phyloP scores from a whole-genome alignment of 2,113 vertebrate species.

The Solea senegalensis region DNA sequence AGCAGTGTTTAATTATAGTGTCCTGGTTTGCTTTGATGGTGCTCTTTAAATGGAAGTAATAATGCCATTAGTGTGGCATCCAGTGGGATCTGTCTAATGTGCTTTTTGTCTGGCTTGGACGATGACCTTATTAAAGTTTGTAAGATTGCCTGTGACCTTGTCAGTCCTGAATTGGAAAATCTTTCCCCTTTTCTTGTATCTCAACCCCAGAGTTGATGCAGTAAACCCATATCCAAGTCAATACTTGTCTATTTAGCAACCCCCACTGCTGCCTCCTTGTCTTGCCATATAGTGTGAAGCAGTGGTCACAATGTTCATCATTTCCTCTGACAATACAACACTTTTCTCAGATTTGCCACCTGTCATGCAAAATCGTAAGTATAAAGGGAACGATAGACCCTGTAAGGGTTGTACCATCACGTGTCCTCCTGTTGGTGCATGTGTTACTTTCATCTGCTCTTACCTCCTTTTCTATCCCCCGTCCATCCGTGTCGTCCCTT shows the following conservation, averaged over 20 bases:
- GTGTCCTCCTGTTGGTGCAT: slow-evolving; percentile 9
- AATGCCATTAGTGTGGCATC: not conserved
- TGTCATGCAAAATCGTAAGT: slow-evolving; percentile 7
- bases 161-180: slow-evolving; percentile 16
- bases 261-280: slow-evolving; percentile 22
- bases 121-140: slow-evolving; percentile 28
- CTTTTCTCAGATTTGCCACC: slow-evolving; percentile 7
- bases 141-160: slow-evolving; percentile 21
- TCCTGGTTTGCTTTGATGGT: slow-evolving; percentile 7
- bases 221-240: slow-evolving; percentile 34
- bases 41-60: slow-evolving; percentile 1
- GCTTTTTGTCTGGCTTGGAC: slow-evolving; percentile 12
- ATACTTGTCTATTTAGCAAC: slow-evolving; percentile 61
- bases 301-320: slow-evolving; percentile 16
- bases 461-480: slow-evolving; percentile 25
- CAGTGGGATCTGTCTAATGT: slow-evolving; percentile 13
- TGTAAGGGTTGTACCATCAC: not conserved
- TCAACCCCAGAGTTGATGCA: slow-evolving; percentile 17
- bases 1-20: slow-evolving; percentile 24
- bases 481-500: slow-evolving; percentile 27
- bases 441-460: slow-evolving; percentile 56
- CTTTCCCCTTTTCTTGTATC: slow-evolving; percentile 13
- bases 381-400: slow-evolving; percentile 9
- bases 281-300: slow-evolving; percentile 16
- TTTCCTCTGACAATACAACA: slow-evolving; percentile 11